These are phyloP conservation scores for Cristatella mucedo DNA, from an alignment of 2,888 invertebrate species.

Conservation along the genomic window DNA sequence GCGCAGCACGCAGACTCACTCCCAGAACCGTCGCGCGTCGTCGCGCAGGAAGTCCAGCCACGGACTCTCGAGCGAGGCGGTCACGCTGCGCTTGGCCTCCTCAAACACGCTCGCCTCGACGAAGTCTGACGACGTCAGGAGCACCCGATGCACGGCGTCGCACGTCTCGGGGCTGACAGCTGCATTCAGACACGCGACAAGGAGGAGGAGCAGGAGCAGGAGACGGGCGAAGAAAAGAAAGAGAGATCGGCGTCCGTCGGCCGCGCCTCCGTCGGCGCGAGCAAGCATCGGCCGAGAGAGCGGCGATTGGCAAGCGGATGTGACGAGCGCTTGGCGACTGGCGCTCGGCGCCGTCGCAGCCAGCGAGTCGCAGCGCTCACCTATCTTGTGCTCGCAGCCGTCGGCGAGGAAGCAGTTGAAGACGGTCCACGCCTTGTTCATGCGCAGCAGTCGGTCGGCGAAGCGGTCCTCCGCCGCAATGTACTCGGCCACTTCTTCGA, in stretches of 20 bases:
- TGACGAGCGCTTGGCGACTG: too few species aligned
- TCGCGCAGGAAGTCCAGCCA: conserved; percentile 35
- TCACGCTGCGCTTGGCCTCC: conserved; percentile 21
- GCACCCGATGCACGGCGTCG: conserved; percentile 18
- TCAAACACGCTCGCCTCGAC: conserved; percentile 27
- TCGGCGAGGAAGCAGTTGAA: conserved; percentile 28
- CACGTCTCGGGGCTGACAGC: conserved; percentile 19
- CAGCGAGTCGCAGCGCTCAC: too few species aligned
- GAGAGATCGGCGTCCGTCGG: too few species aligned
- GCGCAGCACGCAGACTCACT: conserved; percentile 27
- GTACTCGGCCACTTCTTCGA: conserved; percentile 36
- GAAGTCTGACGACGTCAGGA: conserved; percentile 26
- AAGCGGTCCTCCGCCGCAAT: conserved; percentile 27
- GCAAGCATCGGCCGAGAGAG: too few species aligned
- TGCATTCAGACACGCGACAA: too few species aligned
- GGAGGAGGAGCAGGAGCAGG: too few species aligned
- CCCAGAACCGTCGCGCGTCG: conserved; percentile 32
- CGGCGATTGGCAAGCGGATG: too few species aligned
- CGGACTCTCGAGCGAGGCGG: conserved; percentile 22
- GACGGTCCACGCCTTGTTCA: conserved; percentile 34
- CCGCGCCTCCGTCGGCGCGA: too few species aligned
- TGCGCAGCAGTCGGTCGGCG: conserved; percentile 29
- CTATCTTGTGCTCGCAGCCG: conserved; percentile 21
- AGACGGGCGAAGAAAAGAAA: too few species aligned
- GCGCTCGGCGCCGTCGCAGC: too few species aligned